Conservation (phyloP, 2,113 vertebrate species). For the Callocephalon fimbriatum region DNA sequence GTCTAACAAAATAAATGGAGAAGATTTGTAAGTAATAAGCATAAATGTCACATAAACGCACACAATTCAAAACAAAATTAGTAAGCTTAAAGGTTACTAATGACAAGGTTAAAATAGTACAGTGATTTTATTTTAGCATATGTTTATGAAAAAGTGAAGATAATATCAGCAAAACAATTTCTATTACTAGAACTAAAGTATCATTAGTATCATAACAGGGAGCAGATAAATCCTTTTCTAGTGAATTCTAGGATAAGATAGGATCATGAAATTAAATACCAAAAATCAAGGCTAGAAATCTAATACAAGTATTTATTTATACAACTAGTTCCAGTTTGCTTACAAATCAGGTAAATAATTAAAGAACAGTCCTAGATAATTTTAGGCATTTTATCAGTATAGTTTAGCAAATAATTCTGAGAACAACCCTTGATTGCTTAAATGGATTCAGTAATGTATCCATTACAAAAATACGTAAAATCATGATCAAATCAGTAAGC, state of each 20-base stretch:
- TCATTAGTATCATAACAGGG: background rate
- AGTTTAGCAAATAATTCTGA: background rate
- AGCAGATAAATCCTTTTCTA: background rate
- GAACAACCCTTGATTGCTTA: background rate
- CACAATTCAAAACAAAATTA: background rate
- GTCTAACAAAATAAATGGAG: background rate
- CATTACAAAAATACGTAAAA: background rate
- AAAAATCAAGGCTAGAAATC: background rate
- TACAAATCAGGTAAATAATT: background rate
- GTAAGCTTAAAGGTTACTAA: background rate
- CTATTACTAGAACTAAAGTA: background rate
- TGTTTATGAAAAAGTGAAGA: background rate
- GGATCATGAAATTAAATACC: background rate
- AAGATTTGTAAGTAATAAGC: background rate
- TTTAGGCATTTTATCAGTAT: background rate
- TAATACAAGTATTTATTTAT: background rate
- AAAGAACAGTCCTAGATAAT: background rate
- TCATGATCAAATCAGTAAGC: background rate
- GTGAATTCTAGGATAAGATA: background rate
- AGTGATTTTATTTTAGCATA: background rate
- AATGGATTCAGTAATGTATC: background rate
- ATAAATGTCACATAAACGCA: background rate
- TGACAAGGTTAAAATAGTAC: background rate
- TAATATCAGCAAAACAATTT: background rate
- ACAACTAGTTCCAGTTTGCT: background rate